phyloP scores from a whole-genome alignment of 2,888 invertebrate genomes.

The Ochlodes sylvanus region DNA sequence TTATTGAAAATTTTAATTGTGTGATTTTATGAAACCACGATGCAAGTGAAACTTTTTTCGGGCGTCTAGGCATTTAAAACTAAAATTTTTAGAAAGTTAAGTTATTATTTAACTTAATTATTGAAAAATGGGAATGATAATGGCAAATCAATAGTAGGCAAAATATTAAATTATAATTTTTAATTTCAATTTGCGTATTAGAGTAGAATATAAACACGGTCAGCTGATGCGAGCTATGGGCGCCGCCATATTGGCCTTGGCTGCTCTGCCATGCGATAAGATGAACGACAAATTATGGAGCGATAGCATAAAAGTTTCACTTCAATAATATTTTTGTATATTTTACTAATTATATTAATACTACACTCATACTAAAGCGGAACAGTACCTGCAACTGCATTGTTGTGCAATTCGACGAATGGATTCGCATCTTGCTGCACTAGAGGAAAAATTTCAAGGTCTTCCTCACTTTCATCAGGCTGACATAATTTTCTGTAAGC shows the following conservation, averaged over 20 bases:
- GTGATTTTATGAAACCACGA: too few species aligned
- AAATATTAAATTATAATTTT: too few species aligned
- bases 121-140: constrained; percentile 22
- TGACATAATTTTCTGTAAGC: constrained; percentile 36
- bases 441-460: constrained; percentile 34
- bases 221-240: too few species aligned
- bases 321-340: not conserved
- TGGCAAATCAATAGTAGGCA: constrained; percentile 34
- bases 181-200: too few species aligned
- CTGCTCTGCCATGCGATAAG: too few species aligned
- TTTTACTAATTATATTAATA: constrained; percentile 12
- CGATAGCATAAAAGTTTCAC: not conserved
- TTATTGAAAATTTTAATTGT: too few species aligned
- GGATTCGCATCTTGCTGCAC: constrained; percentile 30
- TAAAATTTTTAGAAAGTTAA: not conserved
- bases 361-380: constrained; percentile 25
- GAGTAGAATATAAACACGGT: constrained; percentile 11
- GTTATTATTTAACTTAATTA: constrained; percentile 19
- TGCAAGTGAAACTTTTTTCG: too few species aligned
- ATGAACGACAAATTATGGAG: too few species aligned
- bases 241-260: too few species aligned
- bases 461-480: constrained; percentile 37
- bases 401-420: constrained; percentile 32
- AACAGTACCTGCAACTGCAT: constrained; percentile 35
- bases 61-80: too few species aligned